phyloP scores from a whole-genome alignment of 1,140 invertebrate genomes.

The Oscheius sp. region DNA sequence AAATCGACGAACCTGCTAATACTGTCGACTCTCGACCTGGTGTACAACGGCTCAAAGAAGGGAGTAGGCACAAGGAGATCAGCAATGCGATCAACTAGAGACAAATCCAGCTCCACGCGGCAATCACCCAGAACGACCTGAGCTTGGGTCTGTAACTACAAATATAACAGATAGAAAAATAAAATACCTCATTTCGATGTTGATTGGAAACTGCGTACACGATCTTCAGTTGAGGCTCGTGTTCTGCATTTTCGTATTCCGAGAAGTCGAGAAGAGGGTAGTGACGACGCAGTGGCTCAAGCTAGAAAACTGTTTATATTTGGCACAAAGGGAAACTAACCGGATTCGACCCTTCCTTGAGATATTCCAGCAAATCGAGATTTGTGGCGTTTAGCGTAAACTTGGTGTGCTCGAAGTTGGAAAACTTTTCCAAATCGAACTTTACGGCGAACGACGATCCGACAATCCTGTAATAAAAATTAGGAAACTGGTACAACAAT shows the following conservation, averaged over 20 bases:
- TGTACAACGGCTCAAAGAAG: constrained; percentile 20
- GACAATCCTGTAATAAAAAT: constrained; percentile 12
- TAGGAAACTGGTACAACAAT: background rate
- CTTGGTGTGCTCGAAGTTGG: background rate
- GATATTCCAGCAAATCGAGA: constrained; percentile 27
- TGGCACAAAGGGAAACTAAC: constrained; percentile 3
- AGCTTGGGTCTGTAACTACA: background rate
- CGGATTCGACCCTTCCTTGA: constrained; percentile 11
- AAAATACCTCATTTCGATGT: background rate
- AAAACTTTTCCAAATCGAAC: background rate
- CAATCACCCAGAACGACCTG: constrained; percentile 35
- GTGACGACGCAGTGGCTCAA: background rate
- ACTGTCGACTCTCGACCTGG: background rate
- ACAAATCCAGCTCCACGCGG: constrained; percentile 31
- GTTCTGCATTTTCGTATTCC: constrained; percentile 23
- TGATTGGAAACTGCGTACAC: background rate
- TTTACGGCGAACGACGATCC: constrained; percentile 12
- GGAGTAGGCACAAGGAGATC: constrained; percentile 28
- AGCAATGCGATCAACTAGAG: constrained; percentile 32
- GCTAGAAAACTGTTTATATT: background rate
- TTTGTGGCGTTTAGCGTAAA: constrained; percentile 1
- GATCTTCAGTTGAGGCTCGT: constrained; percentile 20
- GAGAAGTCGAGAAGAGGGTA: constrained; percentile 36
- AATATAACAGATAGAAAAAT: background rate
- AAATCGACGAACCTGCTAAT: background rate